Conservation (phyloP, 2,888 invertebrate genomes). For the Glyphotaelius pellucidus region DNA sequence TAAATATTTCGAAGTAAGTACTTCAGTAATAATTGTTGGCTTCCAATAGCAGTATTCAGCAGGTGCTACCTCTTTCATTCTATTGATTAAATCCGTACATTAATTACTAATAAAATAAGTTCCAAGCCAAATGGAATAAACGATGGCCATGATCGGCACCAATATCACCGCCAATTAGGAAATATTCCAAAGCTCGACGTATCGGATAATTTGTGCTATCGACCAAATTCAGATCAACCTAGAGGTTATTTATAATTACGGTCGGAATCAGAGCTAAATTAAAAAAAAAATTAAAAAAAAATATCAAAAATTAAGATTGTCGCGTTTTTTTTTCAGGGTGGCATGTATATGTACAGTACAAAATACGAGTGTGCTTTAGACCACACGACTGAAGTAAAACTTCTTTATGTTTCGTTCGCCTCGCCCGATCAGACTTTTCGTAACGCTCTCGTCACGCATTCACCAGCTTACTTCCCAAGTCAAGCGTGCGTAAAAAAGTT, state of each 20-base stretch:
- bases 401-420: no score
- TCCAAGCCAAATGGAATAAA: not conserved
- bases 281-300: no score
- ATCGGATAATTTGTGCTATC: not conserved
- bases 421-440: no score
- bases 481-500: no score
- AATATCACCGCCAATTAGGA: not conserved
- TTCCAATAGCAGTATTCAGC: not conserved
- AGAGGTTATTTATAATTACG: not conserved
- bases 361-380: no score
- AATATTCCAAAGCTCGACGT: not conserved
- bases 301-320: no score
- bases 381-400: no score
- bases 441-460: no score
- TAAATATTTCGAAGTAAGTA: not conserved
- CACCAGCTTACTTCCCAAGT: no score
- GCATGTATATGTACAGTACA: no score
- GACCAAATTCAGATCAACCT: not conserved
- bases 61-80: not conserved
- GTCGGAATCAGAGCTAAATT: not conserved
- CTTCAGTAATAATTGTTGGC: not conserved
- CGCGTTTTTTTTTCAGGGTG: no score
- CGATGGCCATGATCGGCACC: not conserved
- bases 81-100: not conserved
- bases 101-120: not conserved